phyloP scores from a whole-genome alignment of 2,113 vertebrate species.

The Microtus oregoni region DNA sequence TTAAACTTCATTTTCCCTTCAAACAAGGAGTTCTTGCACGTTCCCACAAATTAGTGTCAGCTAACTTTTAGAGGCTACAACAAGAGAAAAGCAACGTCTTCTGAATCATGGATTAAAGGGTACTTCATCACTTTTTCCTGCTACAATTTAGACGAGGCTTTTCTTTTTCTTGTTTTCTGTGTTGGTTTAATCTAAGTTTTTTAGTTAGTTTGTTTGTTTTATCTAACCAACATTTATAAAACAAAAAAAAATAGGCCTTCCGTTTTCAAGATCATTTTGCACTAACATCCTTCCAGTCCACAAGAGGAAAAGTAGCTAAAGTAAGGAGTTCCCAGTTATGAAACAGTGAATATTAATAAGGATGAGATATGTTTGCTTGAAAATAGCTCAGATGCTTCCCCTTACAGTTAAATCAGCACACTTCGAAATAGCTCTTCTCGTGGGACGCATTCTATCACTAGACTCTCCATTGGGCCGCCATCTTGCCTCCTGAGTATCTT shows the following conservation, averaged over 20 bases:
- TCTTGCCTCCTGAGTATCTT: conserved; percentile 26
- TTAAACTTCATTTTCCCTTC: conserved; percentile 40
- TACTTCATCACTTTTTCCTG: background rate
- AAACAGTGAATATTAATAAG: conserved; percentile 48
- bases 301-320: conserved; percentile 45
- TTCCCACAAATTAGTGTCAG: background rate
- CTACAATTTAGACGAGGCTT: background rate
- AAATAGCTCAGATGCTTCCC: background rate
- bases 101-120: background rate
- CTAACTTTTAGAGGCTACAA: background rate
- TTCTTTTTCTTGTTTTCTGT: conserved; percentile 37
- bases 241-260: background rate
- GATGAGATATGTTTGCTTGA: conserved; percentile 32
- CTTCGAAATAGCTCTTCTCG: conserved; percentile 28
- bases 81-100: background rate
- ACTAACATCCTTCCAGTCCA: conserved; percentile 27
- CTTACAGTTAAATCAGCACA: conserved; percentile 46
- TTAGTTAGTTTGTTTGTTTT: background rate
- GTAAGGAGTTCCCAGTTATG: conserved; percentile 50
- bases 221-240: background rate
- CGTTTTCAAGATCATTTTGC: conserved; percentile 24
- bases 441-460: background rate
- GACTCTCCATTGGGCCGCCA: background rate
- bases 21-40: background rate
- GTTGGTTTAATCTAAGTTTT: background rate